These are phyloP conservation scores for Rhabdomys dilectus DNA, from an alignment of 2,113 vertebrate species.

Conservation along the genomic window DNA sequence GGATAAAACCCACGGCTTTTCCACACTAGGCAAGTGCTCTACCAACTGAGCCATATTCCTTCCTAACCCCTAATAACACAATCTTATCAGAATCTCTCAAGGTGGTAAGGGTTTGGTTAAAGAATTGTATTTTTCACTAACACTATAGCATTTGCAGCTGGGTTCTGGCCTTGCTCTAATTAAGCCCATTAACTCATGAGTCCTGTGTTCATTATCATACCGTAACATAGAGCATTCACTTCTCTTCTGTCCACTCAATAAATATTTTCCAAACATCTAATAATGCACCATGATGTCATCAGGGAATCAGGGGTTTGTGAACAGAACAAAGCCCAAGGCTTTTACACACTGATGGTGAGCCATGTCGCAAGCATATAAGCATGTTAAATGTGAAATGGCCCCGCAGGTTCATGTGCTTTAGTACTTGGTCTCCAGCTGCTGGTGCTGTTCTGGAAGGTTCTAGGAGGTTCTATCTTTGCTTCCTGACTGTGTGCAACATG, in stretches of 20 bases:
- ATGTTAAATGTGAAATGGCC: neutral
- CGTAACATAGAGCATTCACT: neutral
- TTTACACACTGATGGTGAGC: neutral
- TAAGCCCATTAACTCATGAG: neutral
- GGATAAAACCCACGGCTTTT: neutral
- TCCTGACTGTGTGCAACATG: neutral
- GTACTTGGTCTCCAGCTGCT: neutral
- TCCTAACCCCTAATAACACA: no score
- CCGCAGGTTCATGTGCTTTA: neutral
- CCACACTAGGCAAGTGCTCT: neutral
- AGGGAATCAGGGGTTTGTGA: neutral
- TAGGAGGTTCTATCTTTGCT: neutral
- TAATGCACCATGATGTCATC: neutral
- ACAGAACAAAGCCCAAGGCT: neutral
- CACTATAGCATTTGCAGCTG: neutral
- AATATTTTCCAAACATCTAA: neutral
- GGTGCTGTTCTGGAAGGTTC: neutral
- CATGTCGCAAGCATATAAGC: neutral
- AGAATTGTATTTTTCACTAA: constrained; percentile 37
- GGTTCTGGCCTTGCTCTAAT: constrained; percentile 6
- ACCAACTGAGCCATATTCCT: neutral
- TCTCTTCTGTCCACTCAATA: neutral
- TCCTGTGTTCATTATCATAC: neutral
- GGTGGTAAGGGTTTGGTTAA: constrained; percentile 1
- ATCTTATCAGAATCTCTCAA: constrained; percentile 18